Base-by-base conservation (phyloP, 1,140 invertebrate genomes). In the Drosophila melanica region DNA sequence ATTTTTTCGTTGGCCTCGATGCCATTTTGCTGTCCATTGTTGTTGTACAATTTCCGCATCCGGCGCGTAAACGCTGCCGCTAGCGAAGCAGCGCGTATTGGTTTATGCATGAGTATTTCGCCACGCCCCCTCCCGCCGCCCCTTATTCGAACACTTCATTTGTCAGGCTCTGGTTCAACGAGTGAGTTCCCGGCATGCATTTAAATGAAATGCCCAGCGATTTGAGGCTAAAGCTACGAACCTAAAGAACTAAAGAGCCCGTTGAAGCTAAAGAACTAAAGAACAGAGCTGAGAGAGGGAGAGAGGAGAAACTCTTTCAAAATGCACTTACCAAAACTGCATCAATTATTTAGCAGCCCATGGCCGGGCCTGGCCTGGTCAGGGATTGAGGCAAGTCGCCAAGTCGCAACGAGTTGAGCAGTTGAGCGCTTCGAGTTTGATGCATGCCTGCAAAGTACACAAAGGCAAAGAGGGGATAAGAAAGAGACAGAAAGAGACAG, bases 251-350 rank as follows among this genome's bases (percentile, higher is more conserved):
- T 60, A n/a, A 73, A 55, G 60, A 72, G 27, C 69, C 69, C 30
- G 23, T 53, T 67, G 33, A 39, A 30, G 20, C 50, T 70, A 27
- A 45, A 55, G 27, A 58, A 58, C 35, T 64, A 23, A 45, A 54
- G 23, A 39, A 58, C 23, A 20, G 14, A 10, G 18, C 58, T 27
- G 30, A 58, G 23, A 18, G n/a, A 47, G n/a, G n/a, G n/a, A n/a
- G n/a, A n/a, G n/a, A n/a, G n/a, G n/a, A n/a, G 53, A 55, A 51
- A 81, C 54, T 73, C 78, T 76, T 73, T 80, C 64, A 80, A 87
- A 89, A 87, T 87, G 79, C 82, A 89, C 82, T 87, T 87, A 87
- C 82, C 82, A 75, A 86, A 87, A 87, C 82, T 87, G 82, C 84
- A 87, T 89, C 86, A 87, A 87, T 87, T 87, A 87, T 87, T 87